A percentile compares a stretch with the other conserved stretches of the same genome.
These are phyloP conservation scores for Calosoma granatense DNA, from an alignment of 1,140 invertebrate genomes.

Conservation along the genomic window DNA sequence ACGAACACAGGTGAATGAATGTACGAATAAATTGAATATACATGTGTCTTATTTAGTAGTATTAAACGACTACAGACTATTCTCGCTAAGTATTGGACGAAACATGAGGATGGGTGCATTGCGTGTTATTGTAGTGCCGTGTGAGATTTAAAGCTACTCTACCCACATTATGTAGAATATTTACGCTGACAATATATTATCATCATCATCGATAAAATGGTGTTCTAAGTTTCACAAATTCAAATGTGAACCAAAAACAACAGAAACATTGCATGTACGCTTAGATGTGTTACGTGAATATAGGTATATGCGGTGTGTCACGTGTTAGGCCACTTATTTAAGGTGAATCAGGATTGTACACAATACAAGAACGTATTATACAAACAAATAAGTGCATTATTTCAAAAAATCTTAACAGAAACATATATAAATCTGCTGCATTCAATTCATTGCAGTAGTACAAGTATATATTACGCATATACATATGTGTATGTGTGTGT, in stretches of 20 bases:
- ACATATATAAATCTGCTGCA: too few relatives aligned
- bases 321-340: neutral
- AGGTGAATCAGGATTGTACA: neutral
- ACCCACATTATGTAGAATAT: slow-evolving; percentile 4
- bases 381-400: neutral
- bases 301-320: too few relatives aligned
- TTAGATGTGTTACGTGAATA: too few relatives aligned
- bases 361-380: neutral
- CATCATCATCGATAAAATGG: neutral
- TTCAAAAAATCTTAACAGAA: neutral
- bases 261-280: neutral
- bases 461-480: too few relatives aligned
- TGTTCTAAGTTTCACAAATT: slow-evolving; percentile 4
- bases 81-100: slow-evolving; percentile 13
- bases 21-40: neutral
- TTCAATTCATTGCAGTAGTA: too few relatives aligned
- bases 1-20: too few relatives aligned
- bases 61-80: neutral
- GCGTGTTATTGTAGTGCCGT: slow-evolving; percentile 17
- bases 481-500: too few relatives aligned
- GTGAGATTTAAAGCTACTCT: slow-evolving; percentile 15
- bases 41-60: slow-evolving; percentile 1
- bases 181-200: neutral
- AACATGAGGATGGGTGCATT: slow-evolving; percentile 19
- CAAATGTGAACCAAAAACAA: too few relatives aligned